Base-by-base conservation (phyloP, 2,113 vertebrate species). In the Tursiops truncatus region DNA sequence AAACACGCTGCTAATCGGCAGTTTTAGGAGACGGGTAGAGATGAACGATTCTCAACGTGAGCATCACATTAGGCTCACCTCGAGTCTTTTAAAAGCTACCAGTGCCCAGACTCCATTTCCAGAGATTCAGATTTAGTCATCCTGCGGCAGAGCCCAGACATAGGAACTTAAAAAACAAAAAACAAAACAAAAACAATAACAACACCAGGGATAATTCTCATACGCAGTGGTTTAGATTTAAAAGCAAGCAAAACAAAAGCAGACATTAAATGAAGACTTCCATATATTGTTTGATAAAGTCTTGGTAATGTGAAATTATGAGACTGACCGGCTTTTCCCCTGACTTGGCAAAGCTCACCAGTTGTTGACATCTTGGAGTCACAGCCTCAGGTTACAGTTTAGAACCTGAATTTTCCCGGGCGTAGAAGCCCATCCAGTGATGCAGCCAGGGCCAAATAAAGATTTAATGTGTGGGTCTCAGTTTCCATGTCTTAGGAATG, bases 381-480 rank as follows among this genome's bases (percentile, higher is more conserved):
- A 28, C 17, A 44, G 88, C 85, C 86, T 97, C 83, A 25, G 63
- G 90, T 96, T 96, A 90, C 97, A 90, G n/a, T 79, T n/a, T 85
- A 76, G 67, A 93, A 71, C 91, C 71, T 91, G 89, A 67, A 85
- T 95, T 97, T 95, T 94, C 85, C 91, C 86, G 89, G 60, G 41
- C 33, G 5, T 5, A 53, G 80, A 88, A 33, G 79, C 65, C 65
- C 38, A 67, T 38, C 53, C 56, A 63, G 82, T 13, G 92, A 95
- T 87, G 74, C 47, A 82, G 56, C 62, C 38, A 84, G 84, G 44
- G 53, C 83, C 58, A 79, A 92, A 92, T 97, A 58, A 97, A 98
- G 94, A 96, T 96, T 96, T 96, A 96, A 97, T 92, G 89, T 89
- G 94, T 80, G n/a, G 79, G 68, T 97, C 83, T 97, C 79, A 62